Evolutionary conservation across 1,140 invertebrate species (phyloP), one percentile per base, ranked within the genome.

Genomic region (Mizuhopecten yessoensis): DNA sequence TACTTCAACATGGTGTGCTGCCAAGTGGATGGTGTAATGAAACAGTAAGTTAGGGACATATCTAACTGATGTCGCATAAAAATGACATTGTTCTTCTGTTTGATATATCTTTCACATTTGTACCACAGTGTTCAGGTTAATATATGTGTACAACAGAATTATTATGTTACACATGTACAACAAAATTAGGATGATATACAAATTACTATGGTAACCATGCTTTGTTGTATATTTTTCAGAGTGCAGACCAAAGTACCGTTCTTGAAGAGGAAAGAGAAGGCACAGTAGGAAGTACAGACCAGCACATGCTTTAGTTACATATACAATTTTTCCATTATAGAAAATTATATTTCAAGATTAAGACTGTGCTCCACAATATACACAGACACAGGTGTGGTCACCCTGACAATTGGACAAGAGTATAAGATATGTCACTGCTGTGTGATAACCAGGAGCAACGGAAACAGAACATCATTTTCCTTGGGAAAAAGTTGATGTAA

Each of bases 221-320:
- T 75, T 86, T 95, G 86, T 95, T 91, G 94, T 94, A 95, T 95
- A 92, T 92, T 86, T 97, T 97, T 23, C 97, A 99, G 98, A 97
- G 98, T 99, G 93, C 98, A 98, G 96, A 98, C 98, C 93, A 98
- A 98, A 92, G 98, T 99, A 96, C 99, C 98, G 91, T 98, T 99
- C 96, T 98, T 98, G 94, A 98, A 98, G 97, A 99, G 99, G 97
- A 97, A 98, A 94, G 97, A 97, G 93, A 98, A 98, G 96, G 98
- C 95, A 49, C 95, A 95, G 92, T 96, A 95, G 88, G 88, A 33
- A 57, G 23, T 75, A 13, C 57, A 75, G 57, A 29, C 57, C 57
- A 75, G 9, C n/a, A 75, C 23, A 75, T 29, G 57, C 29, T 75
- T 75, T 75, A n/a, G n/a, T 75, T 75, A n/a, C n/a, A 29, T 29